Conservation (phyloP, 1,140 invertebrate genomes). For the Trigoniulus corallinus region DNA sequence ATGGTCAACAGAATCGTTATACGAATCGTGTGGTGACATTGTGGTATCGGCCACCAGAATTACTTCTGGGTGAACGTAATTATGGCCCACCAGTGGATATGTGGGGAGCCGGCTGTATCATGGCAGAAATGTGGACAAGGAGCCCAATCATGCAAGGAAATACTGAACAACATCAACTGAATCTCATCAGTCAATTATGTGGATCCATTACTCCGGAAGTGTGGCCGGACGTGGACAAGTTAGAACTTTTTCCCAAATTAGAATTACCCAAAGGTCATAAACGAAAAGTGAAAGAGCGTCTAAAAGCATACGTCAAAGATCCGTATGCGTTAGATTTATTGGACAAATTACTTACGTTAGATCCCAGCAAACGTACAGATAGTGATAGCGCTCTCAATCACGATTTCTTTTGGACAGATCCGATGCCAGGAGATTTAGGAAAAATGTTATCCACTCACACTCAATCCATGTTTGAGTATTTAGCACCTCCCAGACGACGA, state of each 20-base stretch:
- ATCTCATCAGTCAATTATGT: constrained; percentile 87
- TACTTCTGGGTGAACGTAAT: constrained; percentile 78
- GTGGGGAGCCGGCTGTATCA: constrained; percentile 97
- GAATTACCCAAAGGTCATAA: constrained; percentile 82
- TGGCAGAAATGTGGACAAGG: constrained; percentile 99
- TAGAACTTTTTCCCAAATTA: constrained; percentile 83
- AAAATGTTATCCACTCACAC: constrained; percentile 87
- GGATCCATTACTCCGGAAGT: constrained; percentile 85
- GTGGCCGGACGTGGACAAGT: constrained; percentile 85
- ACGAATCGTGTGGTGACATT: constrained; percentile 96
- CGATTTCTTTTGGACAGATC: constrained; percentile 96
- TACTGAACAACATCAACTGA: constrained; percentile 90
- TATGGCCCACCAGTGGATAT: constrained; percentile 94
- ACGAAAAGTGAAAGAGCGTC: constrained; percentile 70
- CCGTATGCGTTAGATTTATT: constrained; percentile 80
- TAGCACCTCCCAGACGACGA: constrained; percentile 60
- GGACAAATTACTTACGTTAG: constrained; percentile 78
- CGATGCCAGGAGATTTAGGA: constrained; percentile 77
- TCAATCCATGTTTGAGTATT: constrained; percentile 92
- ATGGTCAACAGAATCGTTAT: constrained; percentile 69
- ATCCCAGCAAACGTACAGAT: constrained; percentile 79
- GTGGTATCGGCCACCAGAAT: constrained; percentile 90
- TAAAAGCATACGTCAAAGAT: constrained; percentile 86
- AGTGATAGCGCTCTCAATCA: constrained; percentile 89
- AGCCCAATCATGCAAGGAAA: constrained; percentile 62